phyloP scores from a whole-genome alignment of 2,797 vertebrate species.

The Galaxias olidus region DNA sequence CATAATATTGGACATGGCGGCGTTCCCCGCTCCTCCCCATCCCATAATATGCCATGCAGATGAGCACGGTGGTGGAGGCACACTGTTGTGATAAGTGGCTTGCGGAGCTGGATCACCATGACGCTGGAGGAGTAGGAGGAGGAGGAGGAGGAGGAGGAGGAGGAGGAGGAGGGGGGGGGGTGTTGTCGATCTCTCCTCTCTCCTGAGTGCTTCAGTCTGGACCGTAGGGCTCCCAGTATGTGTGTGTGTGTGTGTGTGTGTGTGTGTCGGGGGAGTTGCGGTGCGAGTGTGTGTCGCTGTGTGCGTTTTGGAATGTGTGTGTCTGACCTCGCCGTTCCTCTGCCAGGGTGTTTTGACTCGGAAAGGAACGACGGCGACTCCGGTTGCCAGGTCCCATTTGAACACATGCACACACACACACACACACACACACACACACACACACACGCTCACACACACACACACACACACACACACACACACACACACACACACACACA shows the following conservation, averaged over 20 bases:
- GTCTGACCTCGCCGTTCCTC: slow-evolving; percentile 16
- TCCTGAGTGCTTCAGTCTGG: background rate
- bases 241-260: slow-evolving; percentile 28
- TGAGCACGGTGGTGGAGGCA: slow-evolving; percentile 81
- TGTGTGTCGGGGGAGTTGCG: too few relatives aligned
- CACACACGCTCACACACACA: slow-evolving; percentile 19
- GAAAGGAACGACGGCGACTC: slow-evolving; percentile 56
- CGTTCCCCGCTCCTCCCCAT: slow-evolving; percentile 64
- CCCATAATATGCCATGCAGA: slow-evolving; percentile 79
- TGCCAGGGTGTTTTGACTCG: slow-evolving; percentile 61
- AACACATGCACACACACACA: slow-evolving; percentile 56
- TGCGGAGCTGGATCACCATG: slow-evolving; percentile 58
- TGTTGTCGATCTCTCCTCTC: background rate
- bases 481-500: slow-evolving; percentile 24
- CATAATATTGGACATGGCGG: slow-evolving; percentile 79
- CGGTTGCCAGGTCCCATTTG: slow-evolving; percentile 67
- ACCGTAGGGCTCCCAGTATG: slow-evolving; percentile 19
- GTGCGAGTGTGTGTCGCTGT: slow-evolving; percentile 23
- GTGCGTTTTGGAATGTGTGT: slow-evolving; percentile 20
- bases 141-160: slow-evolving; percentile 19
- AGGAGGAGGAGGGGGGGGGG: slow-evolving; percentile 15
- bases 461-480: slow-evolving; percentile 13
- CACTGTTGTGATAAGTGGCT: slow-evolving; percentile 74
- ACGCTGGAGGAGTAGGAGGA: slow-evolving; percentile 25
- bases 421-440: slow-evolving; percentile 16